Conservation (phyloP, 1,140 invertebrate species). For the Caerostris extrusa region DNA sequence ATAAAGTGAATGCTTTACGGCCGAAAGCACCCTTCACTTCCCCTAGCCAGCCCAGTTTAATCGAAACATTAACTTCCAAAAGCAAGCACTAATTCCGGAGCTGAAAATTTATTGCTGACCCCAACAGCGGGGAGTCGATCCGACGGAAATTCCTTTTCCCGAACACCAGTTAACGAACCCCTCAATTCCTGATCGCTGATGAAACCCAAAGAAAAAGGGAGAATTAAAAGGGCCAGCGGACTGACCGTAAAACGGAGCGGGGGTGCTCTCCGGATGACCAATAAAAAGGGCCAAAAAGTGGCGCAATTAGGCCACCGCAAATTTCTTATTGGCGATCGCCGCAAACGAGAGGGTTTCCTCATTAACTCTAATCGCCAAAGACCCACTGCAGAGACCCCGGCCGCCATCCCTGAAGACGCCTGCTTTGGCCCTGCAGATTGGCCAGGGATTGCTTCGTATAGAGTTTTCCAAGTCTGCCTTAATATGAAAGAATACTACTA, state of each 20-base stretch:
- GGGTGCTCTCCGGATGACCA: slow-evolving; percentile 14
- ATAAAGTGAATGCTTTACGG: too few relatives aligned
- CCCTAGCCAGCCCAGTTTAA: too few relatives aligned
- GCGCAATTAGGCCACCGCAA: slow-evolving; percentile 51
- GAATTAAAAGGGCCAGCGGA: slow-evolving; percentile 7
- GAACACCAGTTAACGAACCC: slow-evolving; percentile 3
- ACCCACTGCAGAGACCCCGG: neutral
- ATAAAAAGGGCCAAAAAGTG: slow-evolving; percentile 44
- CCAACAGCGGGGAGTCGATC: neutral
- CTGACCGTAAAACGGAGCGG: neutral
- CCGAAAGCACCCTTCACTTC: neutral
- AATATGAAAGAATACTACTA: too few relatives aligned
- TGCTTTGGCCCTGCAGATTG: neutral
- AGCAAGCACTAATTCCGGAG: neutral
- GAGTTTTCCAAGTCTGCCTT: too few relatives aligned
- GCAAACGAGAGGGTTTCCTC: slow-evolving; percentile 29
- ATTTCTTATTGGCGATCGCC: slow-evolving; percentile 26
- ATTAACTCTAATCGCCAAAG: slow-evolving; percentile 34
- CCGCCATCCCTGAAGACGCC: neutral
- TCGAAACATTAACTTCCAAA: neutral
- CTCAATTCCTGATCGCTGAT: slow-evolving; percentile 27
- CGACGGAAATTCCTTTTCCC: neutral
- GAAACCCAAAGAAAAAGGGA: neutral
- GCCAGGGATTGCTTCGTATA: too few relatives aligned
- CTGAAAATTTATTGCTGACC: neutral